Evolutionary conservation across 2,113 vertebrate species (phyloP), one percentile per base, ranked within the genome.

Genomic region (Caretta caretta): DNA sequence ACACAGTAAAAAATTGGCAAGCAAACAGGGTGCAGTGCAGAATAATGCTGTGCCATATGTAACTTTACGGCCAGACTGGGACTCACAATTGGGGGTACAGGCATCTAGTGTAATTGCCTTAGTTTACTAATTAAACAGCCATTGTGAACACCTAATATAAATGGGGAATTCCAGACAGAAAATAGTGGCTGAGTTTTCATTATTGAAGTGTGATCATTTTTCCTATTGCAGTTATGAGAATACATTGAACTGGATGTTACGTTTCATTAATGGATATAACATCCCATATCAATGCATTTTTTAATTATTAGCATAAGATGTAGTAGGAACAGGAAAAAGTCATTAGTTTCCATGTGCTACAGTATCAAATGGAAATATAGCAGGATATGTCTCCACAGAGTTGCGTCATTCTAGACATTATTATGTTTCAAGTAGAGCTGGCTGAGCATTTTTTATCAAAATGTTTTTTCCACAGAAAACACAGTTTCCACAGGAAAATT

Each of bases 71-170:
- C 80, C 72, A 1, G 48, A 83, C 75, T 88, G 86, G 88, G 93
- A 42, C 5, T 49, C 81, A 81, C 93, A 91, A 69, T 86, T 72
- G 65, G 96, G 62, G 56, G 62, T 62, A 38, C 76, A 7, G 25
- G 90, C 89, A 88, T 87, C 19, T 59, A 88, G 84, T 0, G 29
- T 10, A 93, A 88, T 90, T 87, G 53, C 76, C 80, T 90, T 96
- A 92, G 78, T 87, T 96, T 94, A 22, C 88, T 97, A 96, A 97
- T 97, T 95, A 95, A 95, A 88, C 53, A 94, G 69, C 79, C 85
- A 24, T 62, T 85, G 42, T 48, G 96, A 97, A 75, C 51, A 90
- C 65, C 87, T 86, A 86, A 84, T 79, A 87, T n/a, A 81, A 87
- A 82, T 13, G 87, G 89, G 5, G 22, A 57, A 7, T 90, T 92